Percentiles rank a stretch among this genome's conserved stretches.
Evolutionary conservation across 2,888 invertebrate species (phyloP).

Genomic region (Calliopum simillimum): DNA sequence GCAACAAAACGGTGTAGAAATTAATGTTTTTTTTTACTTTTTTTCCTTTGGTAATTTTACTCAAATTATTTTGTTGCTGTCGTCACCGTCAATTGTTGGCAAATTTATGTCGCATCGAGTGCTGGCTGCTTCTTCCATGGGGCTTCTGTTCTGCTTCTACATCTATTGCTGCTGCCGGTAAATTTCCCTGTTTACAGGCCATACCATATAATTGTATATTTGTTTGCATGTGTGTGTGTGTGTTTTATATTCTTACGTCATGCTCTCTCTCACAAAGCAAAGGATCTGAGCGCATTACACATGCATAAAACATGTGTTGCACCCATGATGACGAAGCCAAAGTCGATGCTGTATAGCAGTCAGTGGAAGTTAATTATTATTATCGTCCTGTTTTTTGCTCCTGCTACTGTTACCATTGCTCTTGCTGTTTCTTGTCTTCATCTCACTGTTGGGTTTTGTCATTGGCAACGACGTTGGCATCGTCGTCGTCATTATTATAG

Average conservation of each 20-base stretch:
- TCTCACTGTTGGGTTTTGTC: constrained; percentile 1
- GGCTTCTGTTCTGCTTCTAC: neutral
- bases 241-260: constrained; percentile 6
- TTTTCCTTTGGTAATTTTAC: neutral
- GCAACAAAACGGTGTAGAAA: constrained; percentile 32
- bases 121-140: constrained; percentile 1
- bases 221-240: neutral
- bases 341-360: neutral
- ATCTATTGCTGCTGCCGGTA: neutral
- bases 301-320: constrained; percentile 60
- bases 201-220: neutral
- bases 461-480: neutral
- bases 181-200: neutral
- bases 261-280: constrained; percentile 10
- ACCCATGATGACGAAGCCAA: constrained; percentile 36
- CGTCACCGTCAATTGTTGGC: constrained; percentile 42
- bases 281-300: constrained; percentile 33
- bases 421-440: no score
- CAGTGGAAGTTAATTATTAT: constrained; percentile 34
- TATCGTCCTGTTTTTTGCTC: constrained; percentile 10
- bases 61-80: constrained; percentile 42
- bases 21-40: constrained; percentile 16
- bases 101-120: constrained; percentile 38
- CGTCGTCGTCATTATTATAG: neutral
- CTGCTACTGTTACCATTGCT: neutral